phyloP scores from a whole-genome alignment of 2,888 invertebrate species.

The Syritta pipiens region DNA sequence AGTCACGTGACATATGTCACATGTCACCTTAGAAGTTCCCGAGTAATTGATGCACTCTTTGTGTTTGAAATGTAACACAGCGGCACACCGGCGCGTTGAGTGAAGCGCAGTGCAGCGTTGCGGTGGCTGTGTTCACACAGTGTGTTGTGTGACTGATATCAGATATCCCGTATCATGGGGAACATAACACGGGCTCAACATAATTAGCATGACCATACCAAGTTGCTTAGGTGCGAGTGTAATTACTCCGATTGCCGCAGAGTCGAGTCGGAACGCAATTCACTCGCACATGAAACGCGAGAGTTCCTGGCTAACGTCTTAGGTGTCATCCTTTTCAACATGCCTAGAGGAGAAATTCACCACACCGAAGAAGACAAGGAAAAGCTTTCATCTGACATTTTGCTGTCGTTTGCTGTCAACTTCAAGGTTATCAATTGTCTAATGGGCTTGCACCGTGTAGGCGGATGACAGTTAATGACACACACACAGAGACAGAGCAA shows the following conservation, averaged over 20 bases:
- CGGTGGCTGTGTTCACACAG: constrained; percentile 13
- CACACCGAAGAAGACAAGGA: background rate
- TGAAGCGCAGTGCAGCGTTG: too few relatives aligned
- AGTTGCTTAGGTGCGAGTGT: constrained; percentile 30
- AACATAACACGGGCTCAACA: constrained; percentile 6
- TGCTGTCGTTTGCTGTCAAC: background rate
- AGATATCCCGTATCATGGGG: background rate
- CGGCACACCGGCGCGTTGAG: too few relatives aligned
- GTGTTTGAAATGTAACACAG: background rate
- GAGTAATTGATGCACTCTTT: constrained; percentile 46
- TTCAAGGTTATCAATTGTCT: constrained; percentile 57
- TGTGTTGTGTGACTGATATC: background rate
- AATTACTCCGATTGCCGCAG: background rate
- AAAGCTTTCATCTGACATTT: constrained; percentile 16
- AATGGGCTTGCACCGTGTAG: constrained; percentile 42
- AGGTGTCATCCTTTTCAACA: constrained; percentile 9
- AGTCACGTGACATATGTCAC: constrained; percentile 62
- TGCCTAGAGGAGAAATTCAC: background rate
- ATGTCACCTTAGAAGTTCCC: constrained; percentile 34
- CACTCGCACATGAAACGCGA: too few relatives aligned
- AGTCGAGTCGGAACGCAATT: too few relatives aligned
- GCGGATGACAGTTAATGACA: constrained; percentile 41
- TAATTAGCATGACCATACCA: constrained; percentile 43
- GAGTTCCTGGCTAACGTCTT: background rate
- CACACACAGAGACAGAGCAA: constrained; percentile 8